Base-by-base conservation (phyloP, 2,113 vertebrate species). In the Pipa parva region DNA sequence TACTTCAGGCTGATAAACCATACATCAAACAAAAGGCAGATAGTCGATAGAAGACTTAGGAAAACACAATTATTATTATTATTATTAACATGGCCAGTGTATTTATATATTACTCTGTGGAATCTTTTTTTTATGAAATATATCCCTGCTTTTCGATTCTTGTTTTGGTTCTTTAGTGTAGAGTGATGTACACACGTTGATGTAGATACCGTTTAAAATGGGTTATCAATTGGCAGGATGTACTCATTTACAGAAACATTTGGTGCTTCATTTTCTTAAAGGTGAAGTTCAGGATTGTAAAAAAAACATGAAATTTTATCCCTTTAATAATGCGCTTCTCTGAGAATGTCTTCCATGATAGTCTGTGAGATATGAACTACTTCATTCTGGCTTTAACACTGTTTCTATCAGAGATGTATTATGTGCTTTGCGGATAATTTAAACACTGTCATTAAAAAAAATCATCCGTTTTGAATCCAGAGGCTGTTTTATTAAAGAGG, bases 291-390 rank as follows among this genome's bases (percentile, higher is more conserved):
- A 11, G 15, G 6, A 4, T 17, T 18, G 39, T 42, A n/a, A 36
- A 42, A 42, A 42, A 15, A 42, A n/a, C 11, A 42, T 6, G 10
- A 5, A 31, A 31, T 31, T 31, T 31, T 31, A 59, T 81, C 93
- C 92, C 92, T 91, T 91, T 93, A 82, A 95, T 93, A 72, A 95
- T 77, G 64, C 93, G 92, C 63, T 95, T 95, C 71, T 94, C 93
- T 80, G 94, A 91, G 74, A 95, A 72, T 0, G 90, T 90, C 87
- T 93, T 94, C 85, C 94, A 76, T 18, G 92, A 95, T 5, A 92
- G 93, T 76, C 93, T 85, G 64, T 92, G 79, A 33, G 83, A 90
- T 76, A 94, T 95, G 80, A 95, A 93, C 84, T 95, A 93, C 86
- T 94, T 94, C 74, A 95, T 82, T 75, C 90, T 85, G 84, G 87